A percentile compares a stretch with the other conserved stretches of the same genome.
These are phyloP conservation scores for Eupristina koningsbergeri DNA, from an alignment of 1,140 invertebrate species.

Conservation along the genomic window DNA sequence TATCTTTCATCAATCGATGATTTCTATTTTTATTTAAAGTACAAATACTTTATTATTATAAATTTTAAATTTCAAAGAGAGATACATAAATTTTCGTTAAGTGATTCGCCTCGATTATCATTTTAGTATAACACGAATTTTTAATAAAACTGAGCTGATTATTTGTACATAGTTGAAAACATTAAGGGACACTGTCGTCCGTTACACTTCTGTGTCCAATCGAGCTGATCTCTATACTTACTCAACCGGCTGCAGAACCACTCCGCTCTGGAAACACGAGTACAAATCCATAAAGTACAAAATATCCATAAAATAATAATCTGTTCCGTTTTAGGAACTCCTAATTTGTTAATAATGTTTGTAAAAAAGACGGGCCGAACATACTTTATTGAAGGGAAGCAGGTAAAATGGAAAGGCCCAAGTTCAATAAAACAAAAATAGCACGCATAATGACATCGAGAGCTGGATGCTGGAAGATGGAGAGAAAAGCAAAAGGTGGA, in stretches of 20 bases:
- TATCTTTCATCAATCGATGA: background rate
- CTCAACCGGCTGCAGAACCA: too few species aligned
- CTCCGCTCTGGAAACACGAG: background rate
- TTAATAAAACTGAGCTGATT: background rate
- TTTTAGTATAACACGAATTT: background rate
- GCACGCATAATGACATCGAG: conserved; percentile 16
- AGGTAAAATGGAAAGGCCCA: background rate
- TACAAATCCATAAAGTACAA: background rate
- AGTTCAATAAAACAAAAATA: conserved; percentile 15
- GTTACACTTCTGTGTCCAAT: background rate
- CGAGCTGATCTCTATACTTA: too few species aligned
- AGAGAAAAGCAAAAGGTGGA: too few species aligned
- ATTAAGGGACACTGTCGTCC: background rate
- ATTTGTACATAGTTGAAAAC: background rate
- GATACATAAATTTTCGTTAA: too few species aligned
- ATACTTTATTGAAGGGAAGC: background rate
- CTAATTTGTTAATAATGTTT: background rate
- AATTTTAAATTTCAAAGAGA: background rate
- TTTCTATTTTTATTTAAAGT: background rate
- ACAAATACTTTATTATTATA: background rate
- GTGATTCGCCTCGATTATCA: background rate
- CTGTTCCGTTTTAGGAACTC: background rate
- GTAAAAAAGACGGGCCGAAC: background rate
- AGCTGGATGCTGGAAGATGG: background rate
- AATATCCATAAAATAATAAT: background rate